Conservation (phyloP, 2,797 vertebrate genomes). For the Melanitta fusca region DNA sequence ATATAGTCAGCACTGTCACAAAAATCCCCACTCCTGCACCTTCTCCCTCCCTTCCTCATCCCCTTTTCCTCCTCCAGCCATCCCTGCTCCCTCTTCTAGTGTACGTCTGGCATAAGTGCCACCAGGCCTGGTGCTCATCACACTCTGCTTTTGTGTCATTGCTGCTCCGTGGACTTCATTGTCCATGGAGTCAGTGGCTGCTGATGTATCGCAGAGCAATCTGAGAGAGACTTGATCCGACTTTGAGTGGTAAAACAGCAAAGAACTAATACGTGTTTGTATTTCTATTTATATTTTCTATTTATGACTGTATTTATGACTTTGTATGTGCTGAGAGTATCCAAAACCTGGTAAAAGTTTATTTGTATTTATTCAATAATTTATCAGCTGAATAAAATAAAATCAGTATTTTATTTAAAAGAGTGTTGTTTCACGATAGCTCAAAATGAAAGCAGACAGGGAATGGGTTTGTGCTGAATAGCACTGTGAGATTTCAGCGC, state of each 20-base stretch:
- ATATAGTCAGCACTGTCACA: not conserved
- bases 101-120: not conserved
- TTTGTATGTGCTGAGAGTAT: not conserved
- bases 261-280: not conserved
- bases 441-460: not conserved
- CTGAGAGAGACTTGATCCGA: not conserved
- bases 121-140: not conserved
- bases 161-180: not conserved
- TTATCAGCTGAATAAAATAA: slow-evolving; percentile 67
- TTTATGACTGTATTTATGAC: slow-evolving; percentile 69
- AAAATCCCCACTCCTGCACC: not conserved
- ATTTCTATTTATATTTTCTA: slow-evolving; percentile 64
- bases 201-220: not conserved
- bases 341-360: not conserved
- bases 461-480: not conserved
- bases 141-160: not conserved
- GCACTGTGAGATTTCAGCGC: not conserved
- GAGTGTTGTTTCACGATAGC: not conserved
- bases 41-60: not conserved
- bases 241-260: not conserved
- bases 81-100: not conserved
- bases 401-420: not conserved
- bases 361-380: slow-evolving; percentile 68
- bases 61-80: not conserved
- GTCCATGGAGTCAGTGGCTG: not conserved